Evolutionary conservation across 2,888 invertebrate species (phyloP).

Genomic region (Trichogramma dendrolimi): DNA sequence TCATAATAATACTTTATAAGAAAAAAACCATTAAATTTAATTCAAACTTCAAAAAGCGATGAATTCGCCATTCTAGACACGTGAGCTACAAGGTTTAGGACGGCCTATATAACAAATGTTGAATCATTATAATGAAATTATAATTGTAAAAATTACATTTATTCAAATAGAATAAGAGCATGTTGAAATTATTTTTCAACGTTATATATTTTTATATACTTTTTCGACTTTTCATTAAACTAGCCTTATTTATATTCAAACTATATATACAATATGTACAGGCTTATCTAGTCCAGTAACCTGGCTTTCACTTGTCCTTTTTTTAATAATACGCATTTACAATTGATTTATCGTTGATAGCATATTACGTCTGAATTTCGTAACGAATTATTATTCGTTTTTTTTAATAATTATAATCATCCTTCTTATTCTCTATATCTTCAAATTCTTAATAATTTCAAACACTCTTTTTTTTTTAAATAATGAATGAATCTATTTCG

Average conservation of each 20-base stretch:
- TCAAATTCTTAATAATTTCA: neutral
- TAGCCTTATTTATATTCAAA: slow-evolving; percentile 36
- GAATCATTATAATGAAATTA: slow-evolving; percentile 38
- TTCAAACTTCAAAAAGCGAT: too few relatives aligned
- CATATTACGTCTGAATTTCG: neutral
- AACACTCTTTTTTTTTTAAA: neutral
- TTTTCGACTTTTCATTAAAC: too few relatives aligned
- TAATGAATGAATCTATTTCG: neutral
- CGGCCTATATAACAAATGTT: slow-evolving; percentile 45
- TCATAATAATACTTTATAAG: too few relatives aligned
- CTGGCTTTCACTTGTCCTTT: neutral
- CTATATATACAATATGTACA: slow-evolving; percentile 49
- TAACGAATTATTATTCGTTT: too few relatives aligned
- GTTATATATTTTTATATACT: slow-evolving; percentile 9
- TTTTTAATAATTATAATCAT: too few relatives aligned
- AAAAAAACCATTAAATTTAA: too few relatives aligned
- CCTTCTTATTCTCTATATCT: neutral
- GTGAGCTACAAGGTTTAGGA: slow-evolving; percentile 43
- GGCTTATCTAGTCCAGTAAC: slow-evolving; percentile 14
- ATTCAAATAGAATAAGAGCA: slow-evolving; percentile 49
- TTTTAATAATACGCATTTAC: neutral
- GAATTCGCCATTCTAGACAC: slow-evolving; percentile 32
- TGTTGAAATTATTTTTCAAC: slow-evolving; percentile 38
- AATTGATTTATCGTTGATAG: neutral
- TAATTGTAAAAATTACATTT: slow-evolving; percentile 29